Conservation (phyloP, 2,888 invertebrate genomes). For the Melipona beecheii region DNA sequence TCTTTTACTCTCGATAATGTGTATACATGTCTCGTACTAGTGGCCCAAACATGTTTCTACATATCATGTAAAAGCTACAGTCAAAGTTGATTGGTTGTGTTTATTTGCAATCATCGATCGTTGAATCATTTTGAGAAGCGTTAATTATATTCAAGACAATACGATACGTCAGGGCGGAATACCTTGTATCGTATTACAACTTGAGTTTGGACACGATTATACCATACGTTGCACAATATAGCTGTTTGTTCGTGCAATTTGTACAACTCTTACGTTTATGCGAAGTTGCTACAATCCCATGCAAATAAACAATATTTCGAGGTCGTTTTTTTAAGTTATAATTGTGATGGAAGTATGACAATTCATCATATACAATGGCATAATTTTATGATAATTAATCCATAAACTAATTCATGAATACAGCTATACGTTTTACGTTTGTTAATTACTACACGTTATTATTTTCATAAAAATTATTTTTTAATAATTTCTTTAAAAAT, state of each 20-base stretch:
- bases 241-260: not conserved
- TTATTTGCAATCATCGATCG: not conserved
- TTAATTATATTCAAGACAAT: constrained; percentile 35
- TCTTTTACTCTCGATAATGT: not conserved
- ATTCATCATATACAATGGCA: no score
- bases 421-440: not conserved
- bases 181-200: not conserved
- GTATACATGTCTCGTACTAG: not conserved
- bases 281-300: not conserved
- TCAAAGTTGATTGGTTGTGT: not conserved
- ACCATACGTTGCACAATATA: constrained; percentile 16
- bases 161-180: not conserved
- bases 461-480: not conserved
- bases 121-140: constrained; percentile 21
- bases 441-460: not conserved
- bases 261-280: constrained; percentile 12
- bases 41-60: not conserved
- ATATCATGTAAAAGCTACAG: not conserved
- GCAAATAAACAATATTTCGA: not conserved
- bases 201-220: not conserved
- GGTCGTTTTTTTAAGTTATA: not conserved
- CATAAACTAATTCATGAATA: not conserved
- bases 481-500: no score
- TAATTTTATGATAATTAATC: not conserved
- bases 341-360: not conserved